phyloP scores from a whole-genome alignment of 2,888 invertebrate genomes.

The Drosophila gaucha region DNA sequence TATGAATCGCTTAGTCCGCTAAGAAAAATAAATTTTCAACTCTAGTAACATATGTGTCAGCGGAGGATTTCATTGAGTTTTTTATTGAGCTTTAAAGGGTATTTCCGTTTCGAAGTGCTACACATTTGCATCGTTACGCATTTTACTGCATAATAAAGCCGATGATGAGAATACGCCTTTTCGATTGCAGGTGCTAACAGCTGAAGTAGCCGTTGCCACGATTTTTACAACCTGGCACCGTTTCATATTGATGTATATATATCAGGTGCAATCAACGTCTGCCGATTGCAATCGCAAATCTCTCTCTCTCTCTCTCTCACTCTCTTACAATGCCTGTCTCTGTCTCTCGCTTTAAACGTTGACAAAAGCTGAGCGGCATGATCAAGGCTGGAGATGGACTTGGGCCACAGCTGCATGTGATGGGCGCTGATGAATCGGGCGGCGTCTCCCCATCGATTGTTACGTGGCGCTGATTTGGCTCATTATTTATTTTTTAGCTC shows the following conservation, averaged over 20 bases:
- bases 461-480: conserved; percentile 55
- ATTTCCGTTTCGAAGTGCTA: conserved; percentile 20
- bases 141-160: conserved; percentile 63
- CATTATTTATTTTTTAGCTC: conserved; percentile 58
- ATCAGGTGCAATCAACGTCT: conserved; percentile 69
- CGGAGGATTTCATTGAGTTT: too few species aligned
- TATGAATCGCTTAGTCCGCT: too few species aligned
- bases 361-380: conserved; percentile 61
- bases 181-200: conserved; percentile 64
- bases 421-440: conserved; percentile 59
- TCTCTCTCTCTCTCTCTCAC: neutral
- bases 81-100: conserved; percentile 20
- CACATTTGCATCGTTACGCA: conserved; percentile 24
- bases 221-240: conserved; percentile 59
- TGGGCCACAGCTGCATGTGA: conserved; percentile 26
- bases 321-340: neutral
- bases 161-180: conserved; percentile 50
- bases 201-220: conserved; percentile 52
- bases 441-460: conserved; percentile 46
- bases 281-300: conserved; percentile 58
- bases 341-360: conserved; percentile 7
- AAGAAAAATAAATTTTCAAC: too few species aligned
- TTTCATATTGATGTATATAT: conserved; percentile 68
- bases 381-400: conserved; percentile 58
- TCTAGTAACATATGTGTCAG: too few species aligned